Percentiles rank a stretch among this genome's conserved stretches.
phyloP scores from a whole-genome alignment of 2,888 invertebrate species.

The Trachelus iudaicus region DNA sequence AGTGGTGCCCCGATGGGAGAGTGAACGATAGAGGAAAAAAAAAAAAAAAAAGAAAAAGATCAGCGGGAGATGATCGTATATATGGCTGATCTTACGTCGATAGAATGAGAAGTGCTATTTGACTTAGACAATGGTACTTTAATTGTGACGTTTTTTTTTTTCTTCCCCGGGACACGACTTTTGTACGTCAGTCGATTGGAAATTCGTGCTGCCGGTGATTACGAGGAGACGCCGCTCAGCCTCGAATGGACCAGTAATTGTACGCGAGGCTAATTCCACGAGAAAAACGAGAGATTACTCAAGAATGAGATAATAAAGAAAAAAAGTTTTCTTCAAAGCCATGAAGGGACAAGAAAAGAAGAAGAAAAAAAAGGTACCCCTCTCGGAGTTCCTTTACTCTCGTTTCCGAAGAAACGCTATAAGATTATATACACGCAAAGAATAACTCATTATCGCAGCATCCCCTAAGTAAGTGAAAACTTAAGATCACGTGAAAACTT shows the following conservation, averaged over 20 bases:
- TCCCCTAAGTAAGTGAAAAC: conserved; percentile 36
- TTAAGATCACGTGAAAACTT: conserved; percentile 34
- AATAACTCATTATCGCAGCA: conserved; percentile 25
- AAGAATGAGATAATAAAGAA: background rate
- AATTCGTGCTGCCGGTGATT: background rate
- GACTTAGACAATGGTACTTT: background rate
- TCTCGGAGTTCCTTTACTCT: background rate
- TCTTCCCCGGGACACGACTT: background rate
- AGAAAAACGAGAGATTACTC: background rate
- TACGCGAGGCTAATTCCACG: background rate
- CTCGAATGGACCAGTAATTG: background rate
- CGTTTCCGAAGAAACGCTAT: background rate
- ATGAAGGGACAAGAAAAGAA: background rate
- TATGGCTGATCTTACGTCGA: background rate
- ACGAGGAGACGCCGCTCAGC: background rate
- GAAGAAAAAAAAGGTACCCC: conserved; percentile 3
- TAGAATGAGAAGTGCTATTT: background rate
- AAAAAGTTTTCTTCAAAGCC: background rate
- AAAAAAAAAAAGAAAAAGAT: background rate
- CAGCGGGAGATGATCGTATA: background rate
- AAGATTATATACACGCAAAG: conserved; percentile 15
- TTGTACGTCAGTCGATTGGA: background rate
- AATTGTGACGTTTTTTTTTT: background rate
- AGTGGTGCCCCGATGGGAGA: background rate
- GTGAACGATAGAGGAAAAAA: background rate